These are phyloP conservation scores for Pantala flavescens DNA, from an alignment of 1,140 invertebrate genomes.

Conservation along the genomic window DNA sequence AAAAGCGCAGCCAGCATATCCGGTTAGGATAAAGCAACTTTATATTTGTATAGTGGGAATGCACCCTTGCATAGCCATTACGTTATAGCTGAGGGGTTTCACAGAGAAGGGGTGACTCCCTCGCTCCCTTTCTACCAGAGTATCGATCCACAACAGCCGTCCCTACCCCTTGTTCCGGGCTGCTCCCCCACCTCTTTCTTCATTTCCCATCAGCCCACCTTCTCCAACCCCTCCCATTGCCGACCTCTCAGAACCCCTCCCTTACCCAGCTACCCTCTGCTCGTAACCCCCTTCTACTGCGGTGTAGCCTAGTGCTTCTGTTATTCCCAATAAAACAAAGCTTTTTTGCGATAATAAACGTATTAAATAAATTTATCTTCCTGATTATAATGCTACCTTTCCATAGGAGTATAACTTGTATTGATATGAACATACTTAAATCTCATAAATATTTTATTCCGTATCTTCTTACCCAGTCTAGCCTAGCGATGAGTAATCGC, in stretches of 20 bases:
- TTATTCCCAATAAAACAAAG: too few relatives aligned
- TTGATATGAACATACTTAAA: too few relatives aligned
- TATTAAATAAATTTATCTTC: too few relatives aligned
- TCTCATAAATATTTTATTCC: too few relatives aligned
- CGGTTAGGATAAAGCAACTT: too few relatives aligned
- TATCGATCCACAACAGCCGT: background rate
- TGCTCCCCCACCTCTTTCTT: background rate
- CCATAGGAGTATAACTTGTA: too few relatives aligned
- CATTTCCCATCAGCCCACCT: background rate
- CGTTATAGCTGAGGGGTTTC: background rate
- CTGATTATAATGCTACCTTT: too few relatives aligned
- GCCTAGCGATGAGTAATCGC: background rate
- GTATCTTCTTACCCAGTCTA: too few relatives aligned
- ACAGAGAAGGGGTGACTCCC: background rate
- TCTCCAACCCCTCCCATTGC: background rate
- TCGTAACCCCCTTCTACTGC: background rate
- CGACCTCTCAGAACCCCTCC: background rate
- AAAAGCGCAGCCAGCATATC: too few relatives aligned
- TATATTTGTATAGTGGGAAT: background rate
- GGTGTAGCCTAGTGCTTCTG: background rate
- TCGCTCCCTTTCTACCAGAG: background rate
- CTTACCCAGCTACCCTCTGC: background rate
- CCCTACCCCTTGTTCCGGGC: background rate
- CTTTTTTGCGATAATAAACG: too few relatives aligned
- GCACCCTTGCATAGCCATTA: background rate